phyloP scores from a whole-genome alignment of 2,888 invertebrate species.

The Eueremaeus valkanovi region DNA sequence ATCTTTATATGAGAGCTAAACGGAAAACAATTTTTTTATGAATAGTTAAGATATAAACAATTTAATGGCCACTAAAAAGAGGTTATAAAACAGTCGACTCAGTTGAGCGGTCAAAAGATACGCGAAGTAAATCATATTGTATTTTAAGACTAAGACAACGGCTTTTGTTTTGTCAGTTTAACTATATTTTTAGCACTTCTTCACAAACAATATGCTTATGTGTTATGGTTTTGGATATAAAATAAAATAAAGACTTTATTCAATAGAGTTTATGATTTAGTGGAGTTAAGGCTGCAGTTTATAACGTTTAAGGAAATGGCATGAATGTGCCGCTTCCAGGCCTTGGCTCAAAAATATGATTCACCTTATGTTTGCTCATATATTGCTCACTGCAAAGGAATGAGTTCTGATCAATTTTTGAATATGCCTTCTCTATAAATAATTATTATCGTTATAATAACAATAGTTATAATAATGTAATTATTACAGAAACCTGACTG shows the following conservation, averaged over 20 bases:
- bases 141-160: not conserved
- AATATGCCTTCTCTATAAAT: not conserved
- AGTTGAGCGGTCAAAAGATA: too few relatives aligned
- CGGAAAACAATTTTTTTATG: not conserved
- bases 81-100: constrained; percentile 11
- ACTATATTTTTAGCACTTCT: constrained; percentile 17
- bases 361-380: not conserved
- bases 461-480: constrained; percentile 6
- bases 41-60: not conserved
- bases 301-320: not conserved
- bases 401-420: not conserved
- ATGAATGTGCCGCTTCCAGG: not conserved
- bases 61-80: not conserved
- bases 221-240: too few relatives aligned
- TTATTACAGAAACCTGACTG: constrained; percentile 25
- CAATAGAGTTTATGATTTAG: not conserved
- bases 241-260: not conserved
- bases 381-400: not conserved
- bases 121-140: not conserved
- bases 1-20: not conserved
- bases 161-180: not conserved
- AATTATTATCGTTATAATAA: not conserved
- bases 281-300: not conserved
- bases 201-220: not conserved
- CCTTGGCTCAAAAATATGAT: too few relatives aligned